phyloP scores from a whole-genome alignment of 2,113 vertebrate genomes.

The human region GRCh38 chr13:76160001-76160500 shows the following conservation, averaged over 20 bases:
- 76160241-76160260: slow-evolving; percentile 37
- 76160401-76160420: slow-evolving; percentile 37
- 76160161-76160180: background rate
- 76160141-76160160: background rate
- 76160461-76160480: slow-evolving; percentile 46
- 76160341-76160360: slow-evolving; percentile 27
- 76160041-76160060: background rate
- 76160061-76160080: background rate
- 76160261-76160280: background rate
- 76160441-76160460: background rate
- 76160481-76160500: slow-evolving; percentile 38
- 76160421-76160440: slow-evolving; percentile 31
- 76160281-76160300: background rate
- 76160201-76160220: background rate
- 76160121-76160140: slow-evolving; percentile 14
- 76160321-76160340: slow-evolving; percentile 52
- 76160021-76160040: background rate
- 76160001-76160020: background rate
- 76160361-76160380: slow-evolving; percentile 50
- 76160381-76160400: background rate
- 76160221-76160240: slow-evolving; percentile 23
- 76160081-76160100: background rate
- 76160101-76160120: background rate
- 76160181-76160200: background rate
- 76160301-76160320: background rate